Evolutionary conservation across 2,888 invertebrate species (phyloP), one percentile per base, ranked within the genome.

Genomic region (Iselma pallidipennis): DNA sequence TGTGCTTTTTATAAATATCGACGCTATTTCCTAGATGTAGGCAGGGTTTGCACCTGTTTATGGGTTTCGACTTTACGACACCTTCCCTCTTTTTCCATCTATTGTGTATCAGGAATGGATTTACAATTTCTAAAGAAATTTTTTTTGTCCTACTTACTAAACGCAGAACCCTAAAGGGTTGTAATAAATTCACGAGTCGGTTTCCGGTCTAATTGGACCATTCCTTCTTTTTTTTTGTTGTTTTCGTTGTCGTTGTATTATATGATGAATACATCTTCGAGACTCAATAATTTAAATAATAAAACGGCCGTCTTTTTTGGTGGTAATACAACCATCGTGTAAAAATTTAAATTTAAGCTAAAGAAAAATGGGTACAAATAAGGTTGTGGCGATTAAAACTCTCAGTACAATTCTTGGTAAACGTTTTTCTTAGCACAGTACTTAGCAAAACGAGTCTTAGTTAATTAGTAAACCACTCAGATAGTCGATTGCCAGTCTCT

Each of bases 31-130:
- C 54, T 63, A 26, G 66, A 66, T 68, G 60, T 63, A 57, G 14
- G 57, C 57, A 61, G 69, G 65, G 72, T 74, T 75, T 74, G 75
- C 77, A 77, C 77, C 77, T 77, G 77, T 76, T 77, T 75, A 75
- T 74, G 71, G 72, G 70, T 48, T 66, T 68, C 69, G 69, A 70
- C 68, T 76, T 76, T 76, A 62, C 55, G 58, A 62, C 58, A 57
- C 54, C 51, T 57, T 10, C 14, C 12, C 29, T 52, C 49, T 61
- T 48, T 64, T 59, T 65, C 61, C 59, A 63, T 42, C 63, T 57
- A 67, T 67, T 67, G 67, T 67, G 54, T 54, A 50, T 53, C 31
- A 25, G 63, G 59, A 62, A 49, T 53, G 53, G 57, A 62, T 74
- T 65, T 71, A 64, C 60, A 59, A 59, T 61, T 45, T 10, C 45